A percentile compares a stretch with the other conserved stretches of the same genome.
These are phyloP conservation scores for Cervus canadensis DNA, from an alignment of 2,113 vertebrate species.

Conservation along the genomic window DNA sequence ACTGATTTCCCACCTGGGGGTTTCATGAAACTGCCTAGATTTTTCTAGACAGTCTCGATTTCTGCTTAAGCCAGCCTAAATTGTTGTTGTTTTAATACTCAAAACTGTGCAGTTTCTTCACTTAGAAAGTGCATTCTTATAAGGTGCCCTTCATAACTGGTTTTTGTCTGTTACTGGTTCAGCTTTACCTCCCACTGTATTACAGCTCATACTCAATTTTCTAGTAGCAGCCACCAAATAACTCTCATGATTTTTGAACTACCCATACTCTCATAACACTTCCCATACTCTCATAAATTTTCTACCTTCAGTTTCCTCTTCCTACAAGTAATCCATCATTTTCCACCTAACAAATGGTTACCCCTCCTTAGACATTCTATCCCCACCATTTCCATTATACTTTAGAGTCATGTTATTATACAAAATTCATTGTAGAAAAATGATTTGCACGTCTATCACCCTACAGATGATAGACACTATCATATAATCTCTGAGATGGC, in stretches of 20 bases:
- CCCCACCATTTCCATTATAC: rapidly evolving
- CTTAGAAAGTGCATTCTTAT: not conserved
- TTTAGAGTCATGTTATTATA: not conserved
- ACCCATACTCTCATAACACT: not conserved
- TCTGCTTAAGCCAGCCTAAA: not conserved
- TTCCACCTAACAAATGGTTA: not conserved
- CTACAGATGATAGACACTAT: not conserved
- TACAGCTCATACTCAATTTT: not conserved
- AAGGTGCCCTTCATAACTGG: not conserved
- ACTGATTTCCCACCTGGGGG: not conserved
- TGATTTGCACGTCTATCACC: not conserved
- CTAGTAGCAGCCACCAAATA: not conserved
- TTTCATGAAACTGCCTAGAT: not conserved
- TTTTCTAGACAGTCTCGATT: not conserved
- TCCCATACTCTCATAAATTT: not conserved
- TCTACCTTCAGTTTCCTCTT: not conserved
- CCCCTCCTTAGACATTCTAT: not conserved
- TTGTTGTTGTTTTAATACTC: not conserved
- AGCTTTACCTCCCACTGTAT: not conserved
- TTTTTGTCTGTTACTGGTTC: not conserved
- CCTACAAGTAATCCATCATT: not conserved
- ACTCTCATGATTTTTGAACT: not conserved
- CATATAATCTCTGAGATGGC: not conserved
- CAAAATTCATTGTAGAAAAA: not conserved
- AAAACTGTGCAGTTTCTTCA: not conserved